Evolutionary conservation across 2,113 vertebrate genomes (phyloP).

Genomic region (Fukomys damarensis): DNA sequence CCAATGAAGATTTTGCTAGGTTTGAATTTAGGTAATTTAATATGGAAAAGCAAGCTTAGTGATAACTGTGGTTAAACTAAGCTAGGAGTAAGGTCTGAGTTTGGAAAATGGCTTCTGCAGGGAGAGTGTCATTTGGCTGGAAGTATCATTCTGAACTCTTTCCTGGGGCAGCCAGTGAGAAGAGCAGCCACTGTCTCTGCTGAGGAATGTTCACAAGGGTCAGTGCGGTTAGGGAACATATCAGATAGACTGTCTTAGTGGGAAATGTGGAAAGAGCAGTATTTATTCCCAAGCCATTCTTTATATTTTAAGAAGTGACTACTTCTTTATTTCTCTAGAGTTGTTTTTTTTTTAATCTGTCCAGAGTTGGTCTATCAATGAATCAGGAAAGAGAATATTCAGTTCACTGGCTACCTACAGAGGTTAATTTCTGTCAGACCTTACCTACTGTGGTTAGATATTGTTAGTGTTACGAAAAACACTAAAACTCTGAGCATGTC

Average conservation of each 20-base stretch:
- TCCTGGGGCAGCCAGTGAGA: neutral
- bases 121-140: neutral
- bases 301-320: neutral
- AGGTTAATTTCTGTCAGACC: neutral
- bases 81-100: neutral
- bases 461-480: conserved; percentile 21
- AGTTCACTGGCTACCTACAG: neutral
- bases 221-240: neutral
- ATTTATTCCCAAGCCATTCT: neutral
- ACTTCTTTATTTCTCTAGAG: neutral
- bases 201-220: neutral
- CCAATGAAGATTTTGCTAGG: neutral
- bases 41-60: neutral
- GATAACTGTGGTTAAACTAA: neutral
- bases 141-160: neutral
- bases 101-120: neutral
- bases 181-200: neutral
- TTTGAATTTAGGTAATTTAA: neutral
- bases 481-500: neutral
- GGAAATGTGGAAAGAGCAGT: neutral
- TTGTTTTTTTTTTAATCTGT: neutral
- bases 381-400: neutral
- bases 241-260: neutral
- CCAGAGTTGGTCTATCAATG: neutral
- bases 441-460: neutral